A percentile compares a stretch with the other conserved stretches of the same genome.
Evolutionary conservation across 2,797 vertebrate species (phyloP).

Genomic region (Sus cebifrons): DNA sequence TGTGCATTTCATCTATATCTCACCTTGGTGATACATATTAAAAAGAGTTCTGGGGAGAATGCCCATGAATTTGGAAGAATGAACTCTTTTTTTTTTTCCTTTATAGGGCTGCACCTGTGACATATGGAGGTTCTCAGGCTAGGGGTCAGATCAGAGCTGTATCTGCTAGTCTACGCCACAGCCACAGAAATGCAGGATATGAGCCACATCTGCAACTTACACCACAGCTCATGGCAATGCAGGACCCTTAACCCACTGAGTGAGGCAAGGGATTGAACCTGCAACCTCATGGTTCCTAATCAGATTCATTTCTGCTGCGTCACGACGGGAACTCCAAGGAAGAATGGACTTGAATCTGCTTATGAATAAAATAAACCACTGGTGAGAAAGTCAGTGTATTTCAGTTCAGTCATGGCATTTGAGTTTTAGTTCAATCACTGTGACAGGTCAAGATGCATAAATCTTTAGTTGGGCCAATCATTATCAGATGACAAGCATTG

Average conservation of each 20-base stretch:
- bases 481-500: not conserved
- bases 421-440: not conserved
- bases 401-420: not conserved
- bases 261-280: no score
- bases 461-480: not conserved
- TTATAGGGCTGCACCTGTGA: no score
- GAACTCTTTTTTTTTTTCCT: not conserved
- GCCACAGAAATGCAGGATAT: no score
- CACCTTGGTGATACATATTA: not conserved
- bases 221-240: no score
- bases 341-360: not conserved
- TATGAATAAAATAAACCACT: conserved; percentile 9
- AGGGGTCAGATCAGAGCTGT: no score
- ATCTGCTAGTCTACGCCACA: no score
- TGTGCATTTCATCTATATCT: not conserved
- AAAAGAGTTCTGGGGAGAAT: conserved; percentile 31
- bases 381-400: not conserved
- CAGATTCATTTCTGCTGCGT: no score
- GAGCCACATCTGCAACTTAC: no score
- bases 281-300: no score
- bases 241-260: no score
- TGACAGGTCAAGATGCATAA: not conserved
- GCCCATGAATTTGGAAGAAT: not conserved
- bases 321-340: no score
- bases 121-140: no score